A percentile compares a stretch with the other conserved stretches of the same genome.
Evolutionary conservation across 2,797 vertebrate genomes (phyloP).

Genomic region (Falco columbarius): DNA sequence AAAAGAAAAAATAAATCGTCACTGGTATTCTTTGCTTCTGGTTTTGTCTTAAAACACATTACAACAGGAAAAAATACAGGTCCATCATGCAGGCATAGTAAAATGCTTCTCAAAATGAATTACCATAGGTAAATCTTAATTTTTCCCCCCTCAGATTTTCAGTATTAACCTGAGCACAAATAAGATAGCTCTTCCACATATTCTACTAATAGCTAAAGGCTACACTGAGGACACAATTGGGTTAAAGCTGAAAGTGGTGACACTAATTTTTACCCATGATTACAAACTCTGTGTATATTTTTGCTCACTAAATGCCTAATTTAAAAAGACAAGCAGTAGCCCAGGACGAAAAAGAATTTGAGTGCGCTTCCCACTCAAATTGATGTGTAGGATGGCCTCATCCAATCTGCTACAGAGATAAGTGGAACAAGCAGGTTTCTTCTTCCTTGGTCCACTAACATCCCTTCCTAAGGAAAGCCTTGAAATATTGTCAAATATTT

Average conservation of each 20-base stretch:
- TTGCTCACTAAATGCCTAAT: conserved; percentile 48
- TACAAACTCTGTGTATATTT: neutral
- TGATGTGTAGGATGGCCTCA: conserved; percentile 4
- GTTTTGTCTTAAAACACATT: neutral
- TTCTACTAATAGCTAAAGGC: neutral
- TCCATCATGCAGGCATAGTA: neutral
- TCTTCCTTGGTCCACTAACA: conserved; percentile 50
- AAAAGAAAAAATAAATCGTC: neutral
- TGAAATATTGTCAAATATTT: conserved; percentile 74
- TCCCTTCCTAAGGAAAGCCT: neutral
- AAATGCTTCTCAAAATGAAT: neutral
- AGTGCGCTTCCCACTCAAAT: conserved; percentile 22
- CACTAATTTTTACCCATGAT: conserved; percentile 37
- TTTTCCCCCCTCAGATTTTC: neutral
- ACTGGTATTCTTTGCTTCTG: neutral
- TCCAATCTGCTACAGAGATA: neutral
- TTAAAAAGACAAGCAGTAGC: conserved; percentile 62
- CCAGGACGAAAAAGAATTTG: neutral
- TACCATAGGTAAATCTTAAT: neutral
- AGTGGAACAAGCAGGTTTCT: neutral
- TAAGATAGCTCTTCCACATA: neutral
- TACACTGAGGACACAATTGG: neutral
- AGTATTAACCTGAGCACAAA: conserved; percentile 27
- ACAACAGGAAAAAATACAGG: neutral
- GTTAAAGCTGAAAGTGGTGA: neutral